Conservation (phyloP, 30 jellyfish, hydroid and myxozoan species). For the Pelagia noctiluca region DNA sequence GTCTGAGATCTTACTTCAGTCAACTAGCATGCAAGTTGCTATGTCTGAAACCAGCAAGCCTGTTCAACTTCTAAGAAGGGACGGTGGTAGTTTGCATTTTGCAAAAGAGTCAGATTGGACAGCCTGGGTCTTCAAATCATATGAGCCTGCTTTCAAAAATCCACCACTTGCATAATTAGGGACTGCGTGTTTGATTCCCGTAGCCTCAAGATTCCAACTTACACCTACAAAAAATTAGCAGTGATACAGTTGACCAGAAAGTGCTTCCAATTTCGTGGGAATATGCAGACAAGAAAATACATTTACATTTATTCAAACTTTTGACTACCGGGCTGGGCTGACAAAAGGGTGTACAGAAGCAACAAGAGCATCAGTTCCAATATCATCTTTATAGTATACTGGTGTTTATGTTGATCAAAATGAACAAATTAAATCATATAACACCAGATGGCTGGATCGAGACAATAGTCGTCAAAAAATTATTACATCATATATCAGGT, state of each 20-base stretch:
- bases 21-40: constrained; percentile 57
- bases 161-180: constrained; percentile 52
- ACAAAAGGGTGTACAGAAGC: constrained; percentile 68
- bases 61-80: constrained; percentile 38
- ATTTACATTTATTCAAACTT: constrained; percentile 51
- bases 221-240: constrained; percentile 47
- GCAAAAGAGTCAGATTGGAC: constrained; percentile 52
- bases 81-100: constrained; percentile 54
- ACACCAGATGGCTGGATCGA: constrained; percentile 38
- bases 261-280: constrained; percentile 15
- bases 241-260: constrained; percentile 28
- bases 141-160: constrained; percentile 32
- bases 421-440: constrained; percentile 32
- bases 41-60: constrained; percentile 34
- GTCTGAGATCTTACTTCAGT: constrained; percentile 41
- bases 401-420: constrained; percentile 39
- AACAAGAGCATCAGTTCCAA: constrained; percentile 50
- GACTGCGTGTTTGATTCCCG: constrained; percentile 56
- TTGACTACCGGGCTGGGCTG: constrained; percentile 56
- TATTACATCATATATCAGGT: constrained; percentile 42
- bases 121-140: constrained; percentile 26
- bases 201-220: constrained; percentile 44
- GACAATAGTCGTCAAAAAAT: constrained; percentile 25
- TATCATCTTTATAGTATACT: constrained; percentile 43
- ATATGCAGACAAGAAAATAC: constrained; percentile 43